Conservation (phyloP, 2,888 invertebrate species). For the Mythimna lalbum region DNA sequence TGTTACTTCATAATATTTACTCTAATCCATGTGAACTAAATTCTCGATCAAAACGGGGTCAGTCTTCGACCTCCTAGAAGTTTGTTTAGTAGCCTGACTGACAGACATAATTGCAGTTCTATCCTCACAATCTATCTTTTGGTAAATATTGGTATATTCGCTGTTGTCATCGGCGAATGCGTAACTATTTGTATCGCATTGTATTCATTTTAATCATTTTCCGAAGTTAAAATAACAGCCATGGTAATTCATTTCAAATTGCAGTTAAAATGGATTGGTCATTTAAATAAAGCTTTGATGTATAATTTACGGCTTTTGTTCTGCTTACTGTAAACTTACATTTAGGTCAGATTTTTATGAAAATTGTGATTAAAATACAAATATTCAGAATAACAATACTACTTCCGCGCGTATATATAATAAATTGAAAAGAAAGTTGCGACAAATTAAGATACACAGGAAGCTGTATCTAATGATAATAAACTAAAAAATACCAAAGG, state of each 20-base stretch:
- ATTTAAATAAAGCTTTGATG: constrained; percentile 21
- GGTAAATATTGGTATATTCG: constrained; percentile 41
- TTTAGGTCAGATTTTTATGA: neutral
- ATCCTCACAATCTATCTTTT: constrained; percentile 36
- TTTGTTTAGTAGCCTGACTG: constrained; percentile 37
- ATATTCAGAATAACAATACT: neutral
- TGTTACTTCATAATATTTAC: constrained; percentile 52
- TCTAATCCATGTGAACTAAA: constrained; percentile 39
- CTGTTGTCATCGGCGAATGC: constrained; percentile 27
- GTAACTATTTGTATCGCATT: constrained; percentile 22
- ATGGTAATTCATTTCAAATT: constrained; percentile 16
- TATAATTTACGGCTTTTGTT: neutral
- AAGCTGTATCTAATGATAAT: constrained; percentile 4
- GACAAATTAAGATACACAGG: constrained; percentile 16
- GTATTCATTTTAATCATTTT: constrained; percentile 21
- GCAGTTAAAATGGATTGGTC: constrained; percentile 14
- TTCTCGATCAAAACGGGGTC: constrained; percentile 48
- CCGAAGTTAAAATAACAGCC: constrained; percentile 7
- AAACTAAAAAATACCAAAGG: neutral
- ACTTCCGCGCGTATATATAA: neutral
- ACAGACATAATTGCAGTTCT: constrained; percentile 48
- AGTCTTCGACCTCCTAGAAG: constrained; percentile 25
- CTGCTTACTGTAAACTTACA: neutral
- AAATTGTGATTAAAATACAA: neutral
- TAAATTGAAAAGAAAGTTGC: neutral